A percentile compares a stretch with the other conserved stretches of the same genome.
These are phyloP conservation scores for Cephalopterus ornatus DNA, from an alignment of 2,113 vertebrate species.

Conservation along the genomic window DNA sequence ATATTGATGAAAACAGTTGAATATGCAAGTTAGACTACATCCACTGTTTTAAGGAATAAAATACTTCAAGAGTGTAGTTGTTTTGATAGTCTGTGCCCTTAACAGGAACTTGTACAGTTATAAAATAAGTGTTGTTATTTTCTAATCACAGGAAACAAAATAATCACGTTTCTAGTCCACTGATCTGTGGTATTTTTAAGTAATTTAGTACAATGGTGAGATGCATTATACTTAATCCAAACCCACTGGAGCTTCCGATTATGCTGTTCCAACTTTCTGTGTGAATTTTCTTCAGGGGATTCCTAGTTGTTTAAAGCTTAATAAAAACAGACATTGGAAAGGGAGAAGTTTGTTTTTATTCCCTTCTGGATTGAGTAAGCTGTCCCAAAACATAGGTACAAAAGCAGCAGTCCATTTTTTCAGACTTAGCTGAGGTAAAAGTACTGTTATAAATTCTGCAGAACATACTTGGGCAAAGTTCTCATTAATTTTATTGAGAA, in stretches of 20 bases:
- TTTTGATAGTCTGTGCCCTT: not conserved
- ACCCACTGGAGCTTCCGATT: slow-evolving; percentile 26
- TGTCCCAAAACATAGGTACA: not conserved
- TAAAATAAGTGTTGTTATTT: slow-evolving; percentile 22
- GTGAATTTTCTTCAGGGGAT: slow-evolving; percentile 2
- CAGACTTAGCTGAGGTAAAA: not conserved
- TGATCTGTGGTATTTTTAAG: not conserved
- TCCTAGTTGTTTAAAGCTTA: not conserved
- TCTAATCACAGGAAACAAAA: not conserved
- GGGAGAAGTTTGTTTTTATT: not conserved
- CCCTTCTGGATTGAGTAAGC: not conserved
- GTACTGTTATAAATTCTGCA: not conserved
- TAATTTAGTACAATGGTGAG: slow-evolving; percentile 9
- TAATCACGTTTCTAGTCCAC: not conserved
- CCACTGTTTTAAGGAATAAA: not conserved
- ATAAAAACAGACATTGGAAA: not conserved
- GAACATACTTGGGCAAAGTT: not conserved
- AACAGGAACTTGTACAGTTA: not conserved
- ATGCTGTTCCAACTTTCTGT: slow-evolving; percentile 29
- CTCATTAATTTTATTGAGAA: not conserved
- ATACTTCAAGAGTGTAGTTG: not conserved
- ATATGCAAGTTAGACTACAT: not conserved
- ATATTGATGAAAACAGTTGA: not conserved
- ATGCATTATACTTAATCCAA: slow-evolving; percentile 47
- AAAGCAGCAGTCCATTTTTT: not conserved